Base-by-base conservation (phyloP, 1,140 invertebrate genomes). In the Drosophila miranda region DNA sequence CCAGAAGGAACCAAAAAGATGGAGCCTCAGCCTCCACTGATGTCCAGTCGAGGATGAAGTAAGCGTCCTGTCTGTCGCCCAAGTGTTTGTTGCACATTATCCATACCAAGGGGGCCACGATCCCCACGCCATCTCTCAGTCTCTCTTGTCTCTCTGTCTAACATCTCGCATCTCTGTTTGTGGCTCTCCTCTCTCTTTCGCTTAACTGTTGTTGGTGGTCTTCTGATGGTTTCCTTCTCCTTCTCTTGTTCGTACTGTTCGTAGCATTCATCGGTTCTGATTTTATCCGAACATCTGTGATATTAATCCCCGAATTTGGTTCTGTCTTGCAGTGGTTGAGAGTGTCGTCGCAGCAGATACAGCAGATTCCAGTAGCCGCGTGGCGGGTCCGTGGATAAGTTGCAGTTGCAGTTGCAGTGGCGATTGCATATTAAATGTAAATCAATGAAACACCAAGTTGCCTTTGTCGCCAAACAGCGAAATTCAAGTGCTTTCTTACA, bases 401-500 rank as follows among this genome's bases (percentile, higher is more conserved):
- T 64, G 45, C 26, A n/a, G 42, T 21, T 26, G 41, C 23, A 55
- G 42, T 45, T 44, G 19, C n/a, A 11, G 23, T 6, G 23, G 23
- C 23, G 4, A 26, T 26, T 23, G 26, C 23, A 23, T 16, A 48
- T 44, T 42, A 44, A 52, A 68, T 26, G 16, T 7, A 49, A 23
- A 60, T 48, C 43, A 62, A 55, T 34, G n/a, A 23, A 82, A 68
- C 79, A 83, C 80, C 75, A 83, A 46, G 80, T 84, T 83, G 80
- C 80, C 80, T 83, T 83, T 83, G 60, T 71, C 62, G 69, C 50
- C 34, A 34, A 66, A 63, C 60, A 63, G 66, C 51, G 42, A 78
- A 78, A 78, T 78, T 83, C 66, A 84, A 83, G 80, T 83, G 80
- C 75, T 83, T 83, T 83, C 80, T 79, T 71, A 75, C 45, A 28